Evolutionary conservation across 92 coral and sea anemone genomes (phyloP).

Genomic region (Pocillopora meandrina): DNA sequence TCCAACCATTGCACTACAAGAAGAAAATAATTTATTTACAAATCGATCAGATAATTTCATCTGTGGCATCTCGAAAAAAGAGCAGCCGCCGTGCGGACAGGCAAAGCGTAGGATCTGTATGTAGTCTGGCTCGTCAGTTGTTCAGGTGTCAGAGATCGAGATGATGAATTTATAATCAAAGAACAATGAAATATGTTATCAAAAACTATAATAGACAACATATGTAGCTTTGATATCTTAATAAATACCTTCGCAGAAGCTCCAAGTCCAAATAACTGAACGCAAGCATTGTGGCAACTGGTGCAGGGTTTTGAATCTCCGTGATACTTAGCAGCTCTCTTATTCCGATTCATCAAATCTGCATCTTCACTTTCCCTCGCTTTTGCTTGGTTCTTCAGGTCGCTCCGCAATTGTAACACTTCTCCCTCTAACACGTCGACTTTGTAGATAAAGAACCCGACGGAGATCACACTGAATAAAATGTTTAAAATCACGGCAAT

Average conservation of each 20-base stretch:
- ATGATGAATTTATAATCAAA: too few relatives aligned
- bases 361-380: slow-evolving; percentile 4
- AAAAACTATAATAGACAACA: too few relatives aligned
- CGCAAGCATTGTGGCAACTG: slow-evolving; percentile 45
- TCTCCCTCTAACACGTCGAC: slow-evolving; percentile 51
- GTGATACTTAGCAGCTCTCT: slow-evolving; percentile 23
- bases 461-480: slow-evolving; percentile 37
- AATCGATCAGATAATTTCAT: too few relatives aligned
- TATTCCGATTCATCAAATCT: slow-evolving; percentile 15
- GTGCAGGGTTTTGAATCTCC: slow-evolving; percentile 17
- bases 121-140: too few relatives aligned
- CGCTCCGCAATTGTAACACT: slow-evolving; percentile 30
- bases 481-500: slow-evolving; percentile 42
- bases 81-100: too few relatives aligned
- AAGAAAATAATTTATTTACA: too few relatives aligned
- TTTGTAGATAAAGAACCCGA: slow-evolving; percentile 57
- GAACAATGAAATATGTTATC: too few relatives aligned
- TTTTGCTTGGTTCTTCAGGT: background rate
- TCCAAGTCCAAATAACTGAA: slow-evolving; percentile 42
- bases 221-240: too few relatives aligned
- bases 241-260: slow-evolving; percentile 29
- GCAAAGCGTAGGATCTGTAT: too few relatives aligned
- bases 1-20: too few relatives aligned
- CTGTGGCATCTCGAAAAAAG: too few relatives aligned
- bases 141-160: too few relatives aligned